phyloP scores from a whole-genome alignment of 2,797 vertebrate genomes.

The Anguilla marmorata region DNA sequence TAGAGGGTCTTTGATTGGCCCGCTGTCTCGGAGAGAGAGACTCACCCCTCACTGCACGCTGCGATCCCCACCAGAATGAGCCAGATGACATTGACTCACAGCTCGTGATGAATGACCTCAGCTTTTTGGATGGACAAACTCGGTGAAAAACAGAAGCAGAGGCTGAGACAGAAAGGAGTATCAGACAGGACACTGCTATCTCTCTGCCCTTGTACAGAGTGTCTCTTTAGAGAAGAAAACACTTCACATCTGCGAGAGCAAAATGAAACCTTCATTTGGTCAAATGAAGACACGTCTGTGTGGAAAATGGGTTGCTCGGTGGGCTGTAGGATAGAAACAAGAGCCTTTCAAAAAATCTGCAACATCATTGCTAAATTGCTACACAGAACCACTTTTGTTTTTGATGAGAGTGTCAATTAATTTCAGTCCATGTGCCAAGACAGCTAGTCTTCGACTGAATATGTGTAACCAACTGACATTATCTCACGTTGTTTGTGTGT shows the following conservation, averaged over 20 bases:
- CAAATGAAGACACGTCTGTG: conserved; percentile 47
- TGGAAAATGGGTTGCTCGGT: conserved; percentile 31
- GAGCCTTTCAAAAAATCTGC: neutral
- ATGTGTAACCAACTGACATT: neutral
- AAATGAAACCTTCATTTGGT: conserved; percentile 54
- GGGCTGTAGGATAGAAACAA: conserved; percentile 26
- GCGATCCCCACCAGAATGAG: conserved; percentile 66
- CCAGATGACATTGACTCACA: conserved; percentile 71
- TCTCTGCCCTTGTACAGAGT: neutral
- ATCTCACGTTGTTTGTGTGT: neutral
- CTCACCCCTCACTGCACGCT: conserved; percentile 58
- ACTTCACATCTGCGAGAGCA: conserved; percentile 42
- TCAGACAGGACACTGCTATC: neutral
- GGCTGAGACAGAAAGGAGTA: conserved; percentile 35
- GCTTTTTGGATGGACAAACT: conserved; percentile 59
- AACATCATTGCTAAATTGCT: neutral
- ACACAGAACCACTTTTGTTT: neutral
- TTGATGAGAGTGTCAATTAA: conserved; percentile 2
- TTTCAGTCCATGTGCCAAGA: neutral
- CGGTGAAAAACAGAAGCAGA: conserved; percentile 41
- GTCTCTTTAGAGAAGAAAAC: neutral
- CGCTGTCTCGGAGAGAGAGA: conserved; percentile 60
- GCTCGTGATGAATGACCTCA: conserved; percentile 70
- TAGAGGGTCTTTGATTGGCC: conserved; percentile 49
- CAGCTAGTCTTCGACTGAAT: neutral